Evolutionary conservation across 1,140 invertebrate genomes (phyloP), one percentile per base, ranked within the genome.

Genomic region (Orchesella cincta): DNA sequence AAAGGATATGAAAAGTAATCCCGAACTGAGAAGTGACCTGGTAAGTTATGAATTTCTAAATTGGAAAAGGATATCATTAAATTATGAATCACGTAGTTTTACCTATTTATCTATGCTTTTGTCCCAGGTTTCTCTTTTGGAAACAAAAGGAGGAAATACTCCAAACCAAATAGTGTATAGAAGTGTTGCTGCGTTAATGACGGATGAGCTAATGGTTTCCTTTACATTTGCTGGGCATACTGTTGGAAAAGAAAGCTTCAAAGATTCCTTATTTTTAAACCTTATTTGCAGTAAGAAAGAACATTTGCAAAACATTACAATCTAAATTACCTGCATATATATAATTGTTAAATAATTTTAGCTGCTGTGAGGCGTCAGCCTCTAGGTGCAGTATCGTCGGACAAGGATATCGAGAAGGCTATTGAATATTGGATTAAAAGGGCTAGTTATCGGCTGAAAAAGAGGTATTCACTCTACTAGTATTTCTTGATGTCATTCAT

Each of bases 391-490:
- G 62, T 12, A 3, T 26, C 62, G 26, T 31, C 26, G 2, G 62
- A 67, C n/a, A 67, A 67, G 31, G 62, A 67, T 5, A 67, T 67
- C 8, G 62, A 67, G n/a, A 31, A 12, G 14, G 62, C 62, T 29
- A 23, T 67, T 33, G 62, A 67, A 12, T 67, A 67, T 33, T 67
- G 62, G 62, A 29, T 67, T 29, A 67, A 67, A 33, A 67, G 62
- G 29, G 62, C 62, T 31, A 1, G 8, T 31, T 14, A 67, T 18
- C 62, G 62, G 14, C 52, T 57, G 5, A 57, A 14, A 57, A 57
- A 57, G 52, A n/a, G n/a, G n/a, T n/a, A n/a, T n/a, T n/a, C n/a
- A n/a, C n/a, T n/a, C n/a, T n/a, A n/a, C n/a, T n/a, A n/a, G n/a
- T n/a, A n/a, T n/a, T n/a, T n/a, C n/a, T n/a, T n/a, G n/a, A n/a